phyloP scores from a whole-genome alignment of 2,797 vertebrate genomes.

The Chelon labrosus region DNA sequence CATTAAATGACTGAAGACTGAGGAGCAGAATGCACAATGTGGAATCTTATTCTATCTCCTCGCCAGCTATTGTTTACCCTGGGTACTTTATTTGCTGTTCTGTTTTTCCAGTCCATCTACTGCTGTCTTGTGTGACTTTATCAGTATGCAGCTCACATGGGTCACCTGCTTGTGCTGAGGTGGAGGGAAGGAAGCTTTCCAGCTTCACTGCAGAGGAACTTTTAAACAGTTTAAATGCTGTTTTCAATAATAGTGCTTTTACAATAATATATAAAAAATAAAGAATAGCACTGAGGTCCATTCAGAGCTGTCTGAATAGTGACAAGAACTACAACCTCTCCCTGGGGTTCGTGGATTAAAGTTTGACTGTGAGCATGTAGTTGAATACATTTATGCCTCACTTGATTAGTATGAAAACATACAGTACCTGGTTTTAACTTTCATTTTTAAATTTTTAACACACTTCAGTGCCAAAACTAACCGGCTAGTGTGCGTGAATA shows the following conservation, averaged over 20 bases:
- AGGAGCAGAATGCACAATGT: constrained; percentile 72
- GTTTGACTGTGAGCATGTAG: not conserved
- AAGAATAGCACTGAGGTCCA: fast-evolving
- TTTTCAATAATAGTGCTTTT: not conserved
- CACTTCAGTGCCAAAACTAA: not conserved
- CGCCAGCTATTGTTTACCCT: constrained; percentile 58
- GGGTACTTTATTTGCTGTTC: constrained; percentile 37
- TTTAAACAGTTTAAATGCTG: constrained; percentile 27
- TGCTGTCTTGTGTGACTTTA: constrained; percentile 55
- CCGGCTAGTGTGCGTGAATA: too few species aligned
- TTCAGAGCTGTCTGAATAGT: not conserved
- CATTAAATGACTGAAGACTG: constrained; percentile 63
- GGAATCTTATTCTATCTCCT: constrained; percentile 54
- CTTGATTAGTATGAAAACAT: not conserved
- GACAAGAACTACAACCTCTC: not conserved
- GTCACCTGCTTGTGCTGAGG: constrained; percentile 64
- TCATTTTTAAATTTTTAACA: not conserved
- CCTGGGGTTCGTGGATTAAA: not conserved
- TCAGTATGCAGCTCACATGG: constrained; percentile 72
- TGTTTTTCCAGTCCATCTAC: constrained; percentile 38
- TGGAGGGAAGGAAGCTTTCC: constrained; percentile 33
- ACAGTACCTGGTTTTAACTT: not conserved
- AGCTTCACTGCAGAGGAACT: constrained; percentile 42
- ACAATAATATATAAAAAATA: not conserved
- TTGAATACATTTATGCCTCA: not conserved